Conservation (phyloP, 2,797 vertebrate genomes). For the Glyptemys insculpta region DNA sequence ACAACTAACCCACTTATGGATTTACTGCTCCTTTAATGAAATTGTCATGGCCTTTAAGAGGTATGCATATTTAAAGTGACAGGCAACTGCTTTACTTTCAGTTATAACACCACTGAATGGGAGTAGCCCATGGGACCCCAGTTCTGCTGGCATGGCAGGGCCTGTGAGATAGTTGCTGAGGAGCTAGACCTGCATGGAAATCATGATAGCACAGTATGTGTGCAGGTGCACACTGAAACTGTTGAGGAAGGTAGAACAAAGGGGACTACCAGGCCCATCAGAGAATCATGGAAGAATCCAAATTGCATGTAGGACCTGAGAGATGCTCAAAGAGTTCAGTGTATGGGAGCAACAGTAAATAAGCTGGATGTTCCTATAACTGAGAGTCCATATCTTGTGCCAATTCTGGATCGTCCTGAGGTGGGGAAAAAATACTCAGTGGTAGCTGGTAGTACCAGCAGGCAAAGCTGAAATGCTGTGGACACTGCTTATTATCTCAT, state of each 20-base stretch:
- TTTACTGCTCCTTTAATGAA: background rate
- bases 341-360: background rate
- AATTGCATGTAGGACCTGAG: background rate
- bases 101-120: background rate
- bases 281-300: background rate
- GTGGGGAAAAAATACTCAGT: background rate
- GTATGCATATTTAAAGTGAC: background rate
- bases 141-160: background rate
- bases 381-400: background rate
- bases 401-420: background rate
- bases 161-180: background rate
- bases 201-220: accelerated
- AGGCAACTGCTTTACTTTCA: background rate
- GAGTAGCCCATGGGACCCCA: background rate
- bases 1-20: accelerated
- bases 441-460: background rate
- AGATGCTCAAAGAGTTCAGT: background rate
- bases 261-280: background rate
- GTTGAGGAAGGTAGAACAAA: background rate
- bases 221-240: background rate
- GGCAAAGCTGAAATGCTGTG: background rate
- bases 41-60: background rate
- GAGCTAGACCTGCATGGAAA: background rate
- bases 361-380: background rate
- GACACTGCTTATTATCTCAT: background rate